A percentile compares a stretch with the other conserved stretches of the same genome.
Conservation (phyloP, 2,113 vertebrate species). For the Hypomesus transpacificus region DNA sequence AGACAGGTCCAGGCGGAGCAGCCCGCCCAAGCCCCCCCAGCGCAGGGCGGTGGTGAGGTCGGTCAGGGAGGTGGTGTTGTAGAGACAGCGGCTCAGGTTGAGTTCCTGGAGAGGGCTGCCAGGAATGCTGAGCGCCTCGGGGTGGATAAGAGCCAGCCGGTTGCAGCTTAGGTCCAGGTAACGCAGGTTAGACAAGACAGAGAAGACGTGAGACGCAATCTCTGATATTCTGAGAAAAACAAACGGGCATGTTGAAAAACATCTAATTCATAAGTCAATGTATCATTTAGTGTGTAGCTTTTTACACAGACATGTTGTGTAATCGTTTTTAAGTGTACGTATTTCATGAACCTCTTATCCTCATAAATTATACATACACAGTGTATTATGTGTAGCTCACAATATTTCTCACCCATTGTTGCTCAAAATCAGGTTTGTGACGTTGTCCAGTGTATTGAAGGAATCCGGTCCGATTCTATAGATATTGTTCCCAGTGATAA, state of each 20-base stretch:
- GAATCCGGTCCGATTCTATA: constrained; percentile 55
- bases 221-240: constrained; percentile 63
- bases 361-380: neutral
- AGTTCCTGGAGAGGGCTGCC: constrained; percentile 73
- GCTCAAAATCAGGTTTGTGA: constrained; percentile 71
- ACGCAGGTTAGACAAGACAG: constrained; percentile 59
- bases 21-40: constrained; percentile 59
- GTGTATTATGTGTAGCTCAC: neutral
- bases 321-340: too few species aligned
- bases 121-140: constrained; percentile 66
- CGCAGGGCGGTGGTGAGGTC: constrained; percentile 62
- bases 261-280: too few species aligned
- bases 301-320: too few species aligned
- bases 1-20: constrained; percentile 61
- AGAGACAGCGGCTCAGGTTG: constrained; percentile 68
- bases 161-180: constrained; percentile 71
- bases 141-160: constrained; percentile 67
- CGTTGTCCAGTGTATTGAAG: constrained; percentile 62
- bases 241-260: constrained; percentile 26
- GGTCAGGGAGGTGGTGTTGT: constrained; percentile 63
- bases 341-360: too few species aligned
- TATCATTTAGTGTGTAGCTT: too few species aligned
- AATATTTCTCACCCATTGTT: constrained; percentile 69
- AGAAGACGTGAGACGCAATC: constrained; percentile 68
- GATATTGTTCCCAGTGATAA: constrained; percentile 72